A percentile compares a stretch with the other conserved stretches of the same genome.
phyloP scores from a whole-genome alignment of 2,113 vertebrate genomes.

The Stictonetta naevosa region DNA sequence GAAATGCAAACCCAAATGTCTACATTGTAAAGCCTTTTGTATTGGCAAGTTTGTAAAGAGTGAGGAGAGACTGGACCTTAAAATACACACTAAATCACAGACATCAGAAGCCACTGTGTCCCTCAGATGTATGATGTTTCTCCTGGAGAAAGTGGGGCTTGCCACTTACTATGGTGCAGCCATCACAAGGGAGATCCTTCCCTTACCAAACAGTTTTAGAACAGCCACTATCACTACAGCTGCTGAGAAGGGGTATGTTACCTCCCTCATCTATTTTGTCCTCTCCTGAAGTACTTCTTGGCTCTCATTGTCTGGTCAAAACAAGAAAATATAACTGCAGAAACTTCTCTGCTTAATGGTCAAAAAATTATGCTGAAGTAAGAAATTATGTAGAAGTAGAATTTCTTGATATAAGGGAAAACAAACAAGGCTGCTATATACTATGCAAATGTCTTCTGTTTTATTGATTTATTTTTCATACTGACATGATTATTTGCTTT shows the following conservation, averaged over 20 bases:
- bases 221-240: neutral
- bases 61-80: neutral
- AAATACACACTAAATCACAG: neutral
- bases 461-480: neutral
- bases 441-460: neutral
- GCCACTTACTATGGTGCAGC: neutral
- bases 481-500: neutral
- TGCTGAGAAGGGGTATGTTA: neutral
- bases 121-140: neutral
- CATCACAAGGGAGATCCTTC: neutral
- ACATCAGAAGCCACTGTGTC: neutral
- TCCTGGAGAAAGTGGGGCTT: neutral
- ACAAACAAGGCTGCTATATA: accelerated
- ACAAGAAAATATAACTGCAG: accelerated
- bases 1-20: neutral
- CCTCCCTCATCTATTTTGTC: neutral
- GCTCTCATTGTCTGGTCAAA: neutral
- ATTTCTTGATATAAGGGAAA: neutral
- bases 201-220: neutral
- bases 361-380: neutral
- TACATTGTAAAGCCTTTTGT: neutral
- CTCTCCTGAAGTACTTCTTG: neutral
- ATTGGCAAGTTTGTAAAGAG: neutral
- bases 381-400: neutral
- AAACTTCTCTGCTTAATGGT: neutral